Base-by-base conservation (phyloP, 2,888 invertebrate genomes). In the Hipparchia semele region DNA sequence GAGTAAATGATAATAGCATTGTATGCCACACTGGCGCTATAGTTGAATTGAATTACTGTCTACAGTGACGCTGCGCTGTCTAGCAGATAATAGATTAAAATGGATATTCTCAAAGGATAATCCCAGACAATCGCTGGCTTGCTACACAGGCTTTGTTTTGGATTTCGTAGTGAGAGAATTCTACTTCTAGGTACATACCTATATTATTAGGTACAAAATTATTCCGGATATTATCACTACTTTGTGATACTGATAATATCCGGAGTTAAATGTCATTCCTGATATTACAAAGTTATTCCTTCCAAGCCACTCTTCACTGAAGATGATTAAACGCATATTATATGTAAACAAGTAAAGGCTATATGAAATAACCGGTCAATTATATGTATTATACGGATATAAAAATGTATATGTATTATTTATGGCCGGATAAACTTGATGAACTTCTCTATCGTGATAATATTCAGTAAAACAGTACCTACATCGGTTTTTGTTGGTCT, bases 361-460 rank as follows among this genome's bases (percentile, higher is more conserved):
- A 23, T 23, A 23, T 23, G 23, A 23, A 23, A 23, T 23, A 23
- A 23, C 23, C 23, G 23, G 23, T 23, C 23, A 23, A 23, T 23
- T 23, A 23, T 23, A 23, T 23, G 0, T 23, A 23, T 23, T 54
- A 70, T 45, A 54, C 72, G 61, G 72, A 56, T 68, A 68, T 59
- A 73, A 72, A 72, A 70, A 53, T 72, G 71, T 54, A 65, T 76
- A 23, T 23, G 23, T 23, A 23, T 23, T 72, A 79, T 78, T 75
- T 74, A 78, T 73, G 66, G 46, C 70, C 71, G 73, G 71, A 67
- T 78, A 70, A 70, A 46, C 68, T 72, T 59, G n/a, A 65, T 54
- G 71, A 49, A 74, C 51, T 68, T 73, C 70, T 67, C 74, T 70
- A 77, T 72, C 73, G 71, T 69, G 73, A 70, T 75, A 64, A 68